Evolutionary conservation across 2,888 invertebrate species (phyloP).

Genomic region (Mimachlamys varia): DNA sequence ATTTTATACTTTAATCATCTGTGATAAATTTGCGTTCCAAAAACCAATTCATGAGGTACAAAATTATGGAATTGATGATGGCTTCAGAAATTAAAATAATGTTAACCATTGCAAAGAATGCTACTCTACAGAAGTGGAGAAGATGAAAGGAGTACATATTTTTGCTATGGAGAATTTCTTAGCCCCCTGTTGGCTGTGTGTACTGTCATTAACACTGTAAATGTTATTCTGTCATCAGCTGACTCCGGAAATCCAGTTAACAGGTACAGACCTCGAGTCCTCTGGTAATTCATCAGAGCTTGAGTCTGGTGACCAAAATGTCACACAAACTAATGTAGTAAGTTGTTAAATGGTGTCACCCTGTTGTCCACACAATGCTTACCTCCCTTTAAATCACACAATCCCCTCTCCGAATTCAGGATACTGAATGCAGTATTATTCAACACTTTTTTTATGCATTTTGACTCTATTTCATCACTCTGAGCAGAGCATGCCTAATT

Average conservation of each 20-base stretch:
- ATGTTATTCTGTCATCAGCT: slow-evolving; percentile 30
- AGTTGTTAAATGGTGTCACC: background rate
- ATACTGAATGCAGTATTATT: background rate
- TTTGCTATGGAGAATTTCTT: background rate
- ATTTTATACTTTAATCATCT: too few species aligned
- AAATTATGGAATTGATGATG: too few species aligned
- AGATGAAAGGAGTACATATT: background rate
- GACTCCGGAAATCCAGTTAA: background rate
- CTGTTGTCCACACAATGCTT: slow-evolving; percentile 22
- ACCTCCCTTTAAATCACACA: background rate
- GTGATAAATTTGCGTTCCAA: too few species aligned
- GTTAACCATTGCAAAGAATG: too few species aligned
- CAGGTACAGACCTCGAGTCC: slow-evolving; percentile 14
- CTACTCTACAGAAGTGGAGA: too few species aligned
- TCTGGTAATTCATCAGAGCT: background rate
- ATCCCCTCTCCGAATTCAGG: background rate
- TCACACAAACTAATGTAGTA: slow-evolving; percentile 27
- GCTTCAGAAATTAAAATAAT: too few species aligned
- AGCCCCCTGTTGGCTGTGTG: background rate
- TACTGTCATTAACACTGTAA: background rate
- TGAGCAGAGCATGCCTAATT: background rate
- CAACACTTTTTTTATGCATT: background rate
- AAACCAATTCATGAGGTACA: too few species aligned
- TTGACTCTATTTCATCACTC: background rate
- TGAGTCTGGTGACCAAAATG: background rate